Base-by-base conservation (phyloP, 2,113 vertebrate species). In the Serinus canaria region DNA sequence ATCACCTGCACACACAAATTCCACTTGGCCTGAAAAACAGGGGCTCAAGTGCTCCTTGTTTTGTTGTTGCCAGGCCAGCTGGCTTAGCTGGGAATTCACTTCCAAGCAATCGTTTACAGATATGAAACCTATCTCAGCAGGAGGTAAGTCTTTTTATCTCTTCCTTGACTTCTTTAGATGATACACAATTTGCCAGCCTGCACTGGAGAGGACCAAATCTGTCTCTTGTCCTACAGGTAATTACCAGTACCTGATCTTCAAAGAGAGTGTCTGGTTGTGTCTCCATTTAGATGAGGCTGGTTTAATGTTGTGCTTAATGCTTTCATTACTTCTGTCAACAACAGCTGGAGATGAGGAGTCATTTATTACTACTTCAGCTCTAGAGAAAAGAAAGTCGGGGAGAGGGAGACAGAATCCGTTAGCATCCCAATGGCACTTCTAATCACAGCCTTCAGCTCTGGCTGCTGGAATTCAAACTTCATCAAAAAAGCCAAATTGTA, bases 231-330 rank as follows among this genome's bases (percentile, higher is more conserved):
- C 96, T 92, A 13, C 37, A 92, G 96, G 96, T 95, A 91, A 97
- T 96, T 87, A 92, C 94, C 92, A 91, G 89, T 98, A 98, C 98
- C 98, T 98, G 97, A 98, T 98, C 97, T 97, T 98, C 97, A 98
- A 95, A 92, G 98, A 97, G 53, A 98, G 97, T 6, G 98, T 98
- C 97, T 98, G 97, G 96, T 98, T 98, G 97, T 98, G 98, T 92
- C 92, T 98, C 98, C 98, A 98, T 83, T 94, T 98, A 96, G 97
- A 95, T 31, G 96, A 94, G 91, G 97, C 95, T 66, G 98, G 97
- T 94, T 97, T 98, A 92, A 97, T 97, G 92, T 91, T 95, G 95
- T 97, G 98, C 90, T 98, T 98, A 92, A 98, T 93, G 94, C 96
- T 98, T 95, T 98, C 98, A 94, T 98, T 98, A 90, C 97, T 98